phyloP scores from a whole-genome alignment of 2,113 vertebrate species.

The Ia io region DNA sequence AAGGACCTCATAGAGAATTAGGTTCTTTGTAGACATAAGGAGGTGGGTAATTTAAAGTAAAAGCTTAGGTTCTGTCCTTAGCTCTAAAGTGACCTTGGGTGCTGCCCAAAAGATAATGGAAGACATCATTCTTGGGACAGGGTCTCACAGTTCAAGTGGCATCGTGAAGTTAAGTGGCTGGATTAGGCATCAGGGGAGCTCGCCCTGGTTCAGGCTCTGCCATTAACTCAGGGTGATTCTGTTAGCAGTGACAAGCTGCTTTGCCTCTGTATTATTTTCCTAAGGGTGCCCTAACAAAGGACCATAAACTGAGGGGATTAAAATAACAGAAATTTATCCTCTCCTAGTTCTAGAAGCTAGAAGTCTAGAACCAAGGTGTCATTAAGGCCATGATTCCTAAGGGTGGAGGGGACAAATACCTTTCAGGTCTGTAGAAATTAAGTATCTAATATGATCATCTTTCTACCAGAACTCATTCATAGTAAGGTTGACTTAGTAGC shows the following conservation, averaged over 20 bases:
- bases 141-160: not conserved
- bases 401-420: not conserved
- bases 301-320: not conserved
- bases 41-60: not conserved
- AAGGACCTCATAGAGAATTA: conserved; percentile 5
- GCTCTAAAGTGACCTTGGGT: not conserved
- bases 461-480: not conserved
- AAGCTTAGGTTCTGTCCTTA: not conserved
- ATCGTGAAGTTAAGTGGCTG: not conserved
- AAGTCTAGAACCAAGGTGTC: not conserved
- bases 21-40: not conserved
- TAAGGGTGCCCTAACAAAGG: not conserved
- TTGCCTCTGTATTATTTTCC: not conserved
- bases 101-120: not conserved
- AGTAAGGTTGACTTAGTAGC: not conserved
- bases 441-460: not conserved
- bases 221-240: not conserved
- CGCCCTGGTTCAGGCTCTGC: not conserved
- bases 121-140: not conserved
- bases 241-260: not conserved
- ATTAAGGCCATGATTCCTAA: not conserved
- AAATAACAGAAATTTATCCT: not conserved
- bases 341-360: not conserved
- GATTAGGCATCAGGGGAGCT: not conserved
- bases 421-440: not conserved